Evolutionary conservation across 1,140 invertebrate species (phyloP).

Genomic region (Neodiprion lecontei): DNA sequence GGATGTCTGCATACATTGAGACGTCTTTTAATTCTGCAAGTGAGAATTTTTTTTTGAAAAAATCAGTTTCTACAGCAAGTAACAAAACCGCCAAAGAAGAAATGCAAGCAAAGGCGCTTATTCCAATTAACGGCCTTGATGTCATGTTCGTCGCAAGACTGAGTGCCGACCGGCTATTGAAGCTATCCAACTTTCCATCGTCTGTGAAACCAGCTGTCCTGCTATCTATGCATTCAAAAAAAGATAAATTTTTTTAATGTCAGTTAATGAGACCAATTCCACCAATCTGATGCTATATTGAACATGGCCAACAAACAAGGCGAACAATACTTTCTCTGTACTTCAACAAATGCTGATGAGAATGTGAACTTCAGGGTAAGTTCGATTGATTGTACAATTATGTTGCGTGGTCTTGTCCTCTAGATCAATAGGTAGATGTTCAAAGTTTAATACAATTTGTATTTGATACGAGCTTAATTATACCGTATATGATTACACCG

Average conservation of each 20-base stretch:
- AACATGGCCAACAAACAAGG: too few species aligned
- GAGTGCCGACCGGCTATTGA: constrained; percentile 45
- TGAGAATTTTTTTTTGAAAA: constrained; percentile 56
- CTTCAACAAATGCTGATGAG: too few species aligned
- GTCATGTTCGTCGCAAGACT: constrained; percentile 56
- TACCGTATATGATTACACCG: too few species aligned
- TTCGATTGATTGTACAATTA: too few species aligned
- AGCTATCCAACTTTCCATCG: constrained; percentile 43
- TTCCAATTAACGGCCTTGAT: constrained; percentile 48
- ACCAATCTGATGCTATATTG: too few species aligned
- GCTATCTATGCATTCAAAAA: constrained; percentile 51
- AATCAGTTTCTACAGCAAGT: constrained; percentile 55
- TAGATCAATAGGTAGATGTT: too few species aligned
- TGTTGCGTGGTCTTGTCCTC: too few species aligned
- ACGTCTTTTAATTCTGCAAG: constrained; percentile 44
- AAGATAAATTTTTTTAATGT: constrained; percentile 47
- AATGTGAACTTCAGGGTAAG: too few species aligned
- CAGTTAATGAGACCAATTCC: too few species aligned
- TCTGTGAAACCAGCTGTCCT: constrained; percentile 57
- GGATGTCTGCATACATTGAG: constrained; percentile 52
- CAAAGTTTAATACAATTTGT: too few species aligned
- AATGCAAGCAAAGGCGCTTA: constrained; percentile 56
- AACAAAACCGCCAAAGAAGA: constrained; percentile 50
- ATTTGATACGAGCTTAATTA: too few species aligned
- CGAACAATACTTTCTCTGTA: too few species aligned